Conservation (phyloP, 2,113 vertebrate genomes). For the Natator depressus region DNA sequence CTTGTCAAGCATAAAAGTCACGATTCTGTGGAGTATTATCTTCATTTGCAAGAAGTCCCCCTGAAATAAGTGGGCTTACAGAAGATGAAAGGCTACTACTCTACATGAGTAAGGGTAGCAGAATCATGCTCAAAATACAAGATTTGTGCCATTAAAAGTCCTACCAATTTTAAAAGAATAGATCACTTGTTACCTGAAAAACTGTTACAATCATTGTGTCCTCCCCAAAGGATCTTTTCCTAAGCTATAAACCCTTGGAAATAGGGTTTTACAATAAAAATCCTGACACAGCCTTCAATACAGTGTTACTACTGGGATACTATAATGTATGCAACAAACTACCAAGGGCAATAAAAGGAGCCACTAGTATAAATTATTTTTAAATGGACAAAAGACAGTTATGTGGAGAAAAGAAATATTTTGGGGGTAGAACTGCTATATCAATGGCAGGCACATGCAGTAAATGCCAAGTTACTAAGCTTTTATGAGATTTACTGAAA, state of each 20-base stretch:
- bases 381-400: slow-evolving; percentile 67
- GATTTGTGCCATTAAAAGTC: background rate
- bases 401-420: slow-evolving; percentile 69
- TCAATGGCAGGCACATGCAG: slow-evolving; percentile 57
- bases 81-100: background rate
- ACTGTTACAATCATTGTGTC: background rate
- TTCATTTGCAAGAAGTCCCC: background rate
- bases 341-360: slow-evolving; percentile 62
- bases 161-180: background rate
- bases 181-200: background rate
- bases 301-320: slow-evolving; percentile 21
- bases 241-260: slow-evolving; percentile 50
- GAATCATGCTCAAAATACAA: background rate
- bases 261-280: slow-evolving; percentile 56
- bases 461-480: slow-evolving; percentile 64
- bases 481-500: slow-evolving; percentile 63
- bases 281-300: slow-evolving; percentile 62
- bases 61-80: background rate
- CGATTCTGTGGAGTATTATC: accelerated
- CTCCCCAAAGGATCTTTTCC: background rate
- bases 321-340: slow-evolving; percentile 60
- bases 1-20: background rate
- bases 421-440: slow-evolving; percentile 59
- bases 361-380: slow-evolving; percentile 68
- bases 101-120: background rate